Conservation (phyloP, 1,140 invertebrate species). For the Lasaia peninsularis region DNA sequence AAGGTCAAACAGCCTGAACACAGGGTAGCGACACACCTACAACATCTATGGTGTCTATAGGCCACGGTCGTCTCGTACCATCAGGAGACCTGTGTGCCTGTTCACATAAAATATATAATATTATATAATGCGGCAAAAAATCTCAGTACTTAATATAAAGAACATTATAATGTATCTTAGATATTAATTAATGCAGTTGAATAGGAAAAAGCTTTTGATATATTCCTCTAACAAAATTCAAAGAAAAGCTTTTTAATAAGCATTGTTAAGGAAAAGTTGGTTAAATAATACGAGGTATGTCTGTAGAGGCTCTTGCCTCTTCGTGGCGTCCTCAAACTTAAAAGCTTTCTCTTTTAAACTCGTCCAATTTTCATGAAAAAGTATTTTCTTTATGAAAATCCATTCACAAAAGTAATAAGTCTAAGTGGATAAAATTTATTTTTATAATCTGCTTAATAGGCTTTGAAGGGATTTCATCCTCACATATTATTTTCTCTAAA, state of each 20-base stretch:
- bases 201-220: too few species aligned
- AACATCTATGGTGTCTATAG: too few species aligned
- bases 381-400: slow-evolving; percentile 10
- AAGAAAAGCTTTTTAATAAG: background rate
- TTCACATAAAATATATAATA: too few species aligned
- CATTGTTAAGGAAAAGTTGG: background rate
- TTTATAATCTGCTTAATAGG: background rate
- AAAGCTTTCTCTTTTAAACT: slow-evolving; percentile 8
- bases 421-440: background rate
- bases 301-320: slow-evolving; percentile 1
- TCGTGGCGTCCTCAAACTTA: slow-evolving; percentile 2
- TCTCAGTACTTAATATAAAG: too few species aligned
- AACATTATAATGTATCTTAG: too few species aligned
- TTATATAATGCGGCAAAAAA: too few species aligned
- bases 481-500: too few species aligned
- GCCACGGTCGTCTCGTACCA: too few species aligned
- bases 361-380: background rate
- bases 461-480: background rate
- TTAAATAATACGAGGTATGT: background rate
- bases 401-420: background rate
- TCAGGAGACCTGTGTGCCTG: too few species aligned
- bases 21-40: too few species aligned
- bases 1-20: too few species aligned
- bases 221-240: background rate
- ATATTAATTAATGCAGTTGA: too few species aligned